A percentile compares a stretch with the other conserved stretches of the same genome.
Conservation (phyloP, 2,113 vertebrate species). For the Gymnocephalus cernua region DNA sequence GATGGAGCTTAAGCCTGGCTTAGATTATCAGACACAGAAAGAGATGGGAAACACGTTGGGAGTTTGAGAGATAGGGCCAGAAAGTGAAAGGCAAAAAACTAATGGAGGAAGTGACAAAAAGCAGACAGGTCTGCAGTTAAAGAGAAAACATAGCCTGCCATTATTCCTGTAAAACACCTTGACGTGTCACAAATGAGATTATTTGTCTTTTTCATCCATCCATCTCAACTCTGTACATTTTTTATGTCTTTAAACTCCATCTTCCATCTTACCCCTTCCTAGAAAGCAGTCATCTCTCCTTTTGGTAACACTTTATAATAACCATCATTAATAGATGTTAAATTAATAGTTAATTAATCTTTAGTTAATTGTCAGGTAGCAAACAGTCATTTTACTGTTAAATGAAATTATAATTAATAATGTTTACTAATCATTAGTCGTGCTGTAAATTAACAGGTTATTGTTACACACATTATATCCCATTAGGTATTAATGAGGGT, state of each 20-base stretch:
- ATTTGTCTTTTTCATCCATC: not conserved
- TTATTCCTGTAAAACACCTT: conserved; percentile 10
- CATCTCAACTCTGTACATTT: not conserved
- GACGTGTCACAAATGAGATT: not conserved
- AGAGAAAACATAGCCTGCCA: not conserved
- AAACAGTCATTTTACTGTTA: too few relatives aligned
- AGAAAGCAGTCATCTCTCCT: not conserved
- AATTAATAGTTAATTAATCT: too few relatives aligned
- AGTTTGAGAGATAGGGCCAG: not conserved
- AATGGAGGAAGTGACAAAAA: conserved; percentile 6
- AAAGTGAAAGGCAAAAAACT: conserved; percentile 6
- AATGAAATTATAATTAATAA: too few relatives aligned
- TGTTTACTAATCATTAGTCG: too few relatives aligned
- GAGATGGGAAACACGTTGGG: conserved; percentile 3
- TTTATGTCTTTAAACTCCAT: not conserved
- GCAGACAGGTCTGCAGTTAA: not conserved
- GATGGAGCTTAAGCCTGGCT: conserved; percentile 46
- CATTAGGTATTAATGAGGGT: too few relatives aligned
- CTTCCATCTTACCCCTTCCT: not conserved
- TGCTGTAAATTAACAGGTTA: too few relatives aligned
- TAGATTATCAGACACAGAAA: conserved; percentile 24
- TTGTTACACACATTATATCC: too few relatives aligned
- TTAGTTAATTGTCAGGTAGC: too few relatives aligned
- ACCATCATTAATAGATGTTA: too few relatives aligned
- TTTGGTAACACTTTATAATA: too few relatives aligned